Conservation (phyloP, 2,888 invertebrate genomes). For the Lasioglossum malachurum region DNA sequence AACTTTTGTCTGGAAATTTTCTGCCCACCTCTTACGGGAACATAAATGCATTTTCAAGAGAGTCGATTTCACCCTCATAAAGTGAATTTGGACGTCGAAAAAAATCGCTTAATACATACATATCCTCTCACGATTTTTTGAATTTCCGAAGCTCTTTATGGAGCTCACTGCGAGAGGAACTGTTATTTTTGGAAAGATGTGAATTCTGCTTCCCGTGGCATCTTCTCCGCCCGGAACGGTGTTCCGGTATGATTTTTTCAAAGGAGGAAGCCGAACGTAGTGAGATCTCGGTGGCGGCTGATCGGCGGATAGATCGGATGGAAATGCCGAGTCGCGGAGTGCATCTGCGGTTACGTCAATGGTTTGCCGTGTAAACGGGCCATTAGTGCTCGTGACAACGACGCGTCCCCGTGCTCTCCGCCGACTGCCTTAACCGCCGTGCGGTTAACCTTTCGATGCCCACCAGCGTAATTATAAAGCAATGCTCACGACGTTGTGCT, state of each 20-base stretch:
- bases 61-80: too few relatives aligned
- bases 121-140: neutral
- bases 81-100: too few relatives aligned
- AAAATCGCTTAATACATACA: too few relatives aligned
- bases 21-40: too few relatives aligned
- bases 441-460: slow-evolving; percentile 65
- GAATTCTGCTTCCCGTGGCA: too few relatives aligned
- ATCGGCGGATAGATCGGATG: neutral
- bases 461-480: slow-evolving; percentile 69
- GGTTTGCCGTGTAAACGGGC: slow-evolving; percentile 59
- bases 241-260: too few relatives aligned
- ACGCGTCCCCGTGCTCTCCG: slow-evolving; percentile 43
- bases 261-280: neutral
- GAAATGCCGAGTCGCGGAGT: slow-evolving; percentile 21
- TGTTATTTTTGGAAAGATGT: too few relatives aligned
- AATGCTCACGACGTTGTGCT: slow-evolving; percentile 55
- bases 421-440: slow-evolving; percentile 60
- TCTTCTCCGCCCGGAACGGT: too few relatives aligned
- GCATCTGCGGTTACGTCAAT: slow-evolving; percentile 59
- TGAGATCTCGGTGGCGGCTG: neutral
- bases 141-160: too few relatives aligned
- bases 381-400: slow-evolving; percentile 65
- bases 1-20: too few relatives aligned
- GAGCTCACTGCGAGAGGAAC: too few relatives aligned
- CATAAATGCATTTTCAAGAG: too few relatives aligned